Evolutionary conservation across 1,140 invertebrate genomes (phyloP).

Genomic region (Drosophila tropicalis): DNA sequence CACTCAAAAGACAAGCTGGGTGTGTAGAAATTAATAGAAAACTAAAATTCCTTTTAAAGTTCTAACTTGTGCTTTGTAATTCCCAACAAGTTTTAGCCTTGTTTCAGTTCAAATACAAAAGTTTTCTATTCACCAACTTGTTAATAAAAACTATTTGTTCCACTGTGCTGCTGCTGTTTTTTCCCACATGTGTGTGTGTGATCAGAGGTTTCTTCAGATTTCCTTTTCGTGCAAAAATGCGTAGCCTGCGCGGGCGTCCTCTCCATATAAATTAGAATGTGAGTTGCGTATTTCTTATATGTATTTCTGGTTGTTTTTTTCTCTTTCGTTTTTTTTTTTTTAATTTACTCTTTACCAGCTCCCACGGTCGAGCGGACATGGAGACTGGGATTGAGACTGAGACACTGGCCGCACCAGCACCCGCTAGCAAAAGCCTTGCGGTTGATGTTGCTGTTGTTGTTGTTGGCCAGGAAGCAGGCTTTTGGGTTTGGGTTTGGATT

Average conservation of each 20-base stretch:
- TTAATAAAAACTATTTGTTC: not conserved
- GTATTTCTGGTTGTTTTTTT: conserved; percentile 37
- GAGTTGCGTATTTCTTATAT: conserved; percentile 44
- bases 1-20: too few relatives aligned
- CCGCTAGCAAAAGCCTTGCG: conserved; percentile 55
- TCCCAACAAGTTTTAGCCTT: not conserved
- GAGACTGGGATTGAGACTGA: not conserved
- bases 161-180: conserved; percentile 6
- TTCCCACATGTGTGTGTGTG: not conserved
- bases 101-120: too few relatives aligned
- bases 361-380: conserved; percentile 69
- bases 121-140: too few relatives aligned
- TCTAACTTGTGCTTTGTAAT: not conserved
- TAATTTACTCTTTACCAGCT: conserved; percentile 69
- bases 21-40: too few relatives aligned
- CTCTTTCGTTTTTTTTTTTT: conserved; percentile 33
- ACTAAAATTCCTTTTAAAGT: too few relatives aligned
- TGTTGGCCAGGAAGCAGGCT: conserved; percentile 61
- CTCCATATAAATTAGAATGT: conserved; percentile 78
- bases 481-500: conserved; percentile 40
- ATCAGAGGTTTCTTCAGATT: conserved; percentile 24
- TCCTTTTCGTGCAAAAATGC: conserved; percentile 65
- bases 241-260: conserved; percentile 74
- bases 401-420: conserved; percentile 47
- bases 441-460: conserved; percentile 33